These are phyloP conservation scores for Xanthostigma xanthostigma DNA, from an alignment of 2,888 invertebrate genomes.

Conservation along the genomic window DNA sequence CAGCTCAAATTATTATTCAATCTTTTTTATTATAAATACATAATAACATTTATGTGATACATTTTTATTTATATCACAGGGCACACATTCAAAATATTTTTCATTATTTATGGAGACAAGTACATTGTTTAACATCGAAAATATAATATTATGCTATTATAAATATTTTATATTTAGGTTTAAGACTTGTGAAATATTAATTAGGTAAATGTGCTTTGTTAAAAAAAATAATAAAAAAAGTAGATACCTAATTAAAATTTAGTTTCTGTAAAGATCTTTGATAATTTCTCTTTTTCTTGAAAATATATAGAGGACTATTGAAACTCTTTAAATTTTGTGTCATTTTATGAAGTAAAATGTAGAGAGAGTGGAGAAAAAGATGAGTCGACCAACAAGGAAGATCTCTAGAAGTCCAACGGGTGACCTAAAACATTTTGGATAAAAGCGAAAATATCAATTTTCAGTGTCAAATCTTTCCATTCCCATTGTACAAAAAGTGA, in stretches of 20 bases:
- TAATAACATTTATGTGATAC: constrained; percentile 4
- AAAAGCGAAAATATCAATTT: too few relatives aligned
- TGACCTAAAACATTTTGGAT: too few relatives aligned
- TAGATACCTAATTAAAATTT: background rate
- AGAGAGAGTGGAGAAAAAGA: too few relatives aligned
- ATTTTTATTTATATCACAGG: constrained; percentile 1
- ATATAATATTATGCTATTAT: background rate
- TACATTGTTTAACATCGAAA: constrained; percentile 3
- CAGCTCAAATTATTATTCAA: too few relatives aligned
- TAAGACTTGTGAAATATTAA: background rate
- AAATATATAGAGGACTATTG: background rate
- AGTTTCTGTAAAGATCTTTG: background rate
- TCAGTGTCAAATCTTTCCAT: too few relatives aligned
- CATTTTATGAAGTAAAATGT: too few relatives aligned
- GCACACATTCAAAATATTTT: constrained; percentile 4
- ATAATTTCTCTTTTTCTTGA: background rate
- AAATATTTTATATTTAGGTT: background rate
- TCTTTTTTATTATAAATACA: constrained; percentile 4
- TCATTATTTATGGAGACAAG: background rate
- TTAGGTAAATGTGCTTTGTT: background rate
- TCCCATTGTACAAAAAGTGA: too few relatives aligned
- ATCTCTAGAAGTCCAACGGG: too few relatives aligned
- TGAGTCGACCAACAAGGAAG: too few relatives aligned
- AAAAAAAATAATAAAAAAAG: background rate
- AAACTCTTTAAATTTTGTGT: too few relatives aligned